Percentiles rank a stretch among this genome's conserved stretches.
phyloP scores from a whole-genome alignment of 2,888 invertebrate genomes.

The Cartodere bifasciata region DNA sequence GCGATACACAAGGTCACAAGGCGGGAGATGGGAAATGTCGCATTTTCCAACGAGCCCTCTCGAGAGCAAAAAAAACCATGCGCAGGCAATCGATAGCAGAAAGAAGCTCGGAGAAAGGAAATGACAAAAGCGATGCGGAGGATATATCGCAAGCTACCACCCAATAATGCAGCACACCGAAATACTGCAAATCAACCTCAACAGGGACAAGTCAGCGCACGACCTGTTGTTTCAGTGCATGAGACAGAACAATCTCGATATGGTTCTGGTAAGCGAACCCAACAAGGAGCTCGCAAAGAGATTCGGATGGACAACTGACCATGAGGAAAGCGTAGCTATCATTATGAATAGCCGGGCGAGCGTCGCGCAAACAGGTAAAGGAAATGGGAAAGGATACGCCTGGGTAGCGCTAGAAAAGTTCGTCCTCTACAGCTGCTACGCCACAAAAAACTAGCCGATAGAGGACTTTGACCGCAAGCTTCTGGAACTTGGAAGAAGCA shows the following conservation, averaged over 20 bases:
- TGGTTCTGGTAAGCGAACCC: conserved; percentile 13
- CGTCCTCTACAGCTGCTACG: neutral
- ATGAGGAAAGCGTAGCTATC: neutral
- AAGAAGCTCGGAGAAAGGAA: too few relatives aligned
- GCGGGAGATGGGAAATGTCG: too few relatives aligned
- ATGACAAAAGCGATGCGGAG: too few relatives aligned
- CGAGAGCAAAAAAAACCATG: too few relatives aligned
- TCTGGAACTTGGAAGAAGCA: neutral
- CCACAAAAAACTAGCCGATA: conserved; percentile 1
- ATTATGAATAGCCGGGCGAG: neutral
- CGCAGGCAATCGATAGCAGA: too few relatives aligned
- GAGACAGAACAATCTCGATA: conserved; percentile 7
- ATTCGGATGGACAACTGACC: neutral
- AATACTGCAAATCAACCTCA: conserved; percentile 15
- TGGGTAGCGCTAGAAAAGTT: conserved; percentile 8
- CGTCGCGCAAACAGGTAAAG: neutral
- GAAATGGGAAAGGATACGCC: conserved; percentile 2
- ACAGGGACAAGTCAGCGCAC: conserved; percentile 15
- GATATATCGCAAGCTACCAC: too few relatives aligned
- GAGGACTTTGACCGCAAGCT: conserved; percentile 1
- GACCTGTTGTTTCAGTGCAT: conserved; percentile 11
- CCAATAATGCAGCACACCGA: too few relatives aligned
- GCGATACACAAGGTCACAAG: too few relatives aligned
- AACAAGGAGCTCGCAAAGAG: neutral
- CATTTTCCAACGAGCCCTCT: too few relatives aligned